These are phyloP conservation scores for Panopea generosa DNA, from an alignment of 2,888 invertebrate species.

Conservation along the genomic window DNA sequence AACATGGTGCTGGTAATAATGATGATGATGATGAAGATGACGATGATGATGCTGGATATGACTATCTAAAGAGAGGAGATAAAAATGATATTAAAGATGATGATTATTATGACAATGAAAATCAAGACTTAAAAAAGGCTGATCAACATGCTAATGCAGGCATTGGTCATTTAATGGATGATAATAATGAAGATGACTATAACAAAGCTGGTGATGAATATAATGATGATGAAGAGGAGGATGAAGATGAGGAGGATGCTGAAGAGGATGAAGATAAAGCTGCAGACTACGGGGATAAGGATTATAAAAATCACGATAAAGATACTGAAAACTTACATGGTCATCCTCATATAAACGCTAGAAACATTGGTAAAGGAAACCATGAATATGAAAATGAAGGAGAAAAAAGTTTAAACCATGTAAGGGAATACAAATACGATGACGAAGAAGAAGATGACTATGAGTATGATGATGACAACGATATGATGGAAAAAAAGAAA, in stretches of 20 bases:
- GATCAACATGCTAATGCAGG: not conserved
- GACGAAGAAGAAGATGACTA: constrained; percentile 66
- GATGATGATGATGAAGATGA: constrained; percentile 1
- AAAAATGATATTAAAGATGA: not conserved
- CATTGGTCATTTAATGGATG: constrained; percentile 47
- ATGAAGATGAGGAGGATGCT: constrained; percentile 61
- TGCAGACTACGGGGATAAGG: constrained; percentile 26
- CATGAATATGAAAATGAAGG: not conserved
- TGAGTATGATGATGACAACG: constrained; percentile 66
- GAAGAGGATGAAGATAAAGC: constrained; percentile 64
- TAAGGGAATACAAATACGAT: constrained; percentile 68
- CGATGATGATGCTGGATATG: not conserved
- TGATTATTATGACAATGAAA: not conserved
- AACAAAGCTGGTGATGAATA: constrained; percentile 60
- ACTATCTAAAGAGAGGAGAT: not conserved
- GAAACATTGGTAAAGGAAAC: constrained; percentile 38
- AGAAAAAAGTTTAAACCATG: constrained; percentile 33
- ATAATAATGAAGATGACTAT: constrained; percentile 57
- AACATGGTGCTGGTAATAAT: no score
- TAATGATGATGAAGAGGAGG: constrained; percentile 66
- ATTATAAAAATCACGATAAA: constrained; percentile 17
- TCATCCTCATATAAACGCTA: constrained; percentile 48
- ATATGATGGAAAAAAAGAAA: constrained; percentile 47
- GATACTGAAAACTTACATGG: constrained; percentile 28
- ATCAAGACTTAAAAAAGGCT: not conserved